phyloP scores from a whole-genome alignment of 2,113 vertebrate species.

The Corythornis cristatus region DNA sequence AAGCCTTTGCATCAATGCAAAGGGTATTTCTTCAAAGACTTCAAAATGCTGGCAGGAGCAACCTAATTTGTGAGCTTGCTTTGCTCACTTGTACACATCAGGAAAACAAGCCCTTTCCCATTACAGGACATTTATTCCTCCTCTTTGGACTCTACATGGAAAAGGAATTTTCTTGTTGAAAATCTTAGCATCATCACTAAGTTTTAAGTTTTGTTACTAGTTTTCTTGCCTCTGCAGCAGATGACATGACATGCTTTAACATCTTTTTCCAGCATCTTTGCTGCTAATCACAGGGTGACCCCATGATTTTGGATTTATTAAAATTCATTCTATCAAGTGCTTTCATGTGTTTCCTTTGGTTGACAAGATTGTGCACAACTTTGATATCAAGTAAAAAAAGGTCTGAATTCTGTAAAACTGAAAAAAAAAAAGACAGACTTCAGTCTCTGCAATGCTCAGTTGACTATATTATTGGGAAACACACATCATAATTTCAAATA shows the following conservation, averaged over 20 bases:
- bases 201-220: background rate
- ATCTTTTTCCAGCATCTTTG: background rate
- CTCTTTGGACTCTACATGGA: background rate
- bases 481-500: background rate
- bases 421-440: background rate
- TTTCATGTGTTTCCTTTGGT: background rate
- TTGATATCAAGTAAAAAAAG: background rate
- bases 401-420: background rate
- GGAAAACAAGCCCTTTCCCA: background rate
- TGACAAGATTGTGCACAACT: background rate
- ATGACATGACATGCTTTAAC: background rate
- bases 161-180: background rate
- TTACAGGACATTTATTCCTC: background rate
- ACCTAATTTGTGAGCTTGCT: background rate
- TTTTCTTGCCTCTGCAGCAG: background rate
- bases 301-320: background rate
- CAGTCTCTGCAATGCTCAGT: background rate
- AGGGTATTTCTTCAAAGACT: slow-evolving; percentile 27
- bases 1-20: slow-evolving; percentile 35
- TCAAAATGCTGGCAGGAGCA: slow-evolving; percentile 28
- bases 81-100: background rate
- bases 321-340: background rate
- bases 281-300: background rate
- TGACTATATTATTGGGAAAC: background rate
- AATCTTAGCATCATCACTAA: background rate